Conservation (phyloP, 2,113 vertebrate species). For the Cebus imitator region DNA sequence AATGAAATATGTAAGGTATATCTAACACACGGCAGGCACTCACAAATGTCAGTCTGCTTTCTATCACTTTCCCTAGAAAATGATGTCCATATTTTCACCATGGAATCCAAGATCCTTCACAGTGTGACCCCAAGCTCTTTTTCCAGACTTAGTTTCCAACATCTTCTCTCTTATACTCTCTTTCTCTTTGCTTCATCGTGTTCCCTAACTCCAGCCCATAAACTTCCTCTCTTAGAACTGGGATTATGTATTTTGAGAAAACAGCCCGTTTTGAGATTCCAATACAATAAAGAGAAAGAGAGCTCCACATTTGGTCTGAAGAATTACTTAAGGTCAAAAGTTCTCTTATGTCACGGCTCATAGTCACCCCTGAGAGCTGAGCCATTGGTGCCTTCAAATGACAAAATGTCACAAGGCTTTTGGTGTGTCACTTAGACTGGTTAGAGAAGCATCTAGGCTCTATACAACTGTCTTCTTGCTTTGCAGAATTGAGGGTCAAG, state of each 20-base stretch:
- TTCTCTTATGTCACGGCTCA: neutral
- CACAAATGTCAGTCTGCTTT: neutral
- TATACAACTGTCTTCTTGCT: neutral
- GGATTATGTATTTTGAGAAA: constrained; percentile 22
- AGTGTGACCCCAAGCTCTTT: neutral
- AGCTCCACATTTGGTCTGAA: neutral
- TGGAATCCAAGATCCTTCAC: neutral
- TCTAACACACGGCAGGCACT: neutral
- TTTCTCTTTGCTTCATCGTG: neutral
- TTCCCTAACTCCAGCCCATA: neutral
- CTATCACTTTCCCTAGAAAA: neutral
- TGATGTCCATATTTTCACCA: neutral
- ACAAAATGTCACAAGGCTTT: neutral
- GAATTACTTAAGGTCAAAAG: neutral
- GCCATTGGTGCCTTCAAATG: neutral
- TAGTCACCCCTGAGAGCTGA: neutral
- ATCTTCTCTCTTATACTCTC: neutral
- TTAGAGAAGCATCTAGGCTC: neutral
- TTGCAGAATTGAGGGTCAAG: neutral
- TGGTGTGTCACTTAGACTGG: neutral
- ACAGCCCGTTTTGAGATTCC: neutral
- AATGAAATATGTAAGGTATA: neutral
- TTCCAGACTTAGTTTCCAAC: neutral
- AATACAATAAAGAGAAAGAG: neutral
- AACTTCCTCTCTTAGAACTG: neutral